Conservation (phyloP, 2,113 vertebrate species). For the Cyanistes caeruleus region DNA sequence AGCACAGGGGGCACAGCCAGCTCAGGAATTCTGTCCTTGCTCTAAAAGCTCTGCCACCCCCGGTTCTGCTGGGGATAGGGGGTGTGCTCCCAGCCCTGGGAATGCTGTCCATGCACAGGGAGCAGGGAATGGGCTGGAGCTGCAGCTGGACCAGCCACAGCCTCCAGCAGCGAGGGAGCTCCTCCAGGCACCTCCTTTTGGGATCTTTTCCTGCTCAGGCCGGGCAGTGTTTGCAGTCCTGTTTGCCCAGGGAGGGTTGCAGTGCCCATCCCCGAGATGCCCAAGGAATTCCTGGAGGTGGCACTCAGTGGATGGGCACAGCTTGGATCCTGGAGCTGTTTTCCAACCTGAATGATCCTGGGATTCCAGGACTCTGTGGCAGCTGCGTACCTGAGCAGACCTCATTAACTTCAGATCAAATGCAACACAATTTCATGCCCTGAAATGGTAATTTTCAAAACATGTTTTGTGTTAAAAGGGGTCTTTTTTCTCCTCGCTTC, state of each 20-base stretch:
- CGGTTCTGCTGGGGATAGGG: too few species aligned
- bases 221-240: not conserved
- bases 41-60: fast-evolving
- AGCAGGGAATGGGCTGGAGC: too few species aligned
- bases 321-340: fast-evolving
- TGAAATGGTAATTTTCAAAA: not conserved
- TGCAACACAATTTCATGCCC: not conserved
- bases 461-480: not conserved
- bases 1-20: not conserved
- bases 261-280: not conserved
- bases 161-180: not conserved
- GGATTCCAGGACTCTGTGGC: not conserved
- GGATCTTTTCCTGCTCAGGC: not conserved
- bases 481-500: not conserved
- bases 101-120: not conserved
- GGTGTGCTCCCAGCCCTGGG: fast-evolving
- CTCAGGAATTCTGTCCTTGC: not conserved
- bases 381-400: not conserved
- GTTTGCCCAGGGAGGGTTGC: not conserved
- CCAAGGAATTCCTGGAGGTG: not conserved
- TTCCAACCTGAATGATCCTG: not conserved
- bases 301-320: not conserved
- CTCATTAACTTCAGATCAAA: not conserved
- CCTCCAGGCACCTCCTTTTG: not conserved
- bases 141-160: not conserved